Conservation (phyloP, 1,140 invertebrate genomes). For the Bombus soroeensis region DNA sequence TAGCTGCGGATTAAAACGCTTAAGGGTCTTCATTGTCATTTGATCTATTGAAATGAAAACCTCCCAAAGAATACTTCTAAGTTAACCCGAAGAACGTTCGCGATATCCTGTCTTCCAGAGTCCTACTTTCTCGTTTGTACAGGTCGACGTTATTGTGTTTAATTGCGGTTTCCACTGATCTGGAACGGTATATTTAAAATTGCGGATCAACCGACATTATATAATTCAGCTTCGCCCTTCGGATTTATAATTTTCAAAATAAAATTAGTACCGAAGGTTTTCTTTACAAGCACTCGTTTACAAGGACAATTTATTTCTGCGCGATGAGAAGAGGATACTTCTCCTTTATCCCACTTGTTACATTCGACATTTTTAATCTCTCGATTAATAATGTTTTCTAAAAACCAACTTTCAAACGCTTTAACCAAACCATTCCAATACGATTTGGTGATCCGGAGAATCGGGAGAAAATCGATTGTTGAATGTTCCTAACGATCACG, state of each 20-base stretch:
- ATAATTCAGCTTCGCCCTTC: neutral
- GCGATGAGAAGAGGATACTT: too few relatives aligned
- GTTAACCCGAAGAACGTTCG: neutral
- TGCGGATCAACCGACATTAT: neutral
- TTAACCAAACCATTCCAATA: too few relatives aligned
- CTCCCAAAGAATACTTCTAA: constrained; percentile 37
- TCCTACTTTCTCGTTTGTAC: neutral
- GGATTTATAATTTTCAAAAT: neutral
- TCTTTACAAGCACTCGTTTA: too few relatives aligned
- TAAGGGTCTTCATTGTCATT: constrained; percentile 56
- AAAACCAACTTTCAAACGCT: too few relatives aligned
- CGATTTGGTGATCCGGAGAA: too few relatives aligned
- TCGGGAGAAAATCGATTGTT: too few relatives aligned
- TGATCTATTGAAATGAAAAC: constrained; percentile 60
- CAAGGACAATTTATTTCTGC: too few relatives aligned
- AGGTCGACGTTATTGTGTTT: neutral
- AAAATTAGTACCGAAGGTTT: too few relatives aligned
- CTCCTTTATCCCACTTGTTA: too few relatives aligned
- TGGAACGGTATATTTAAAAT: neutral
- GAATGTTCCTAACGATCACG: neutral
- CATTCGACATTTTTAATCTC: too few relatives aligned
- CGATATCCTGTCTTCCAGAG: neutral
- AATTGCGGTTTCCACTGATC: neutral
- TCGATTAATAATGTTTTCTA: too few relatives aligned
- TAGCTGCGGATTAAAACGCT: constrained; percentile 62